Evolutionary conservation across 2,888 invertebrate genomes (phyloP).

Genomic region (Rhagium mordax): DNA sequence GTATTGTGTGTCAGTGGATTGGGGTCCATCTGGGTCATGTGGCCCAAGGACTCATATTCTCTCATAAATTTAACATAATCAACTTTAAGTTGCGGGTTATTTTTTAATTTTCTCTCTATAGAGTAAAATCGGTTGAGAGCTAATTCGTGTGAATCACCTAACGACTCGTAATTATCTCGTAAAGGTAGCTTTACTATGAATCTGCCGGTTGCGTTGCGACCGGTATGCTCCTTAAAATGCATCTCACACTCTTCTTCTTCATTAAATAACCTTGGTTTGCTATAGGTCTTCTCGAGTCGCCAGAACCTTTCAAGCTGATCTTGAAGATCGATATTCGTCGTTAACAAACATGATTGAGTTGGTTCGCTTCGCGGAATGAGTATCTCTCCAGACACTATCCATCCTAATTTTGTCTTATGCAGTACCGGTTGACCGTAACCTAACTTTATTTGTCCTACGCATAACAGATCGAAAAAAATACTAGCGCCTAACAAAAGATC

Average conservation of each 20-base stretch:
- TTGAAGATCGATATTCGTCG: not conserved
- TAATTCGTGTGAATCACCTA: slow-evolving; percentile 24
- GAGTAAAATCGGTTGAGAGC: slow-evolving; percentile 22
- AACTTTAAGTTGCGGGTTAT: slow-evolving; percentile 10
- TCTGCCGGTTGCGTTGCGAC: slow-evolving; percentile 42
- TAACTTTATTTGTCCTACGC: slow-evolving; percentile 27
- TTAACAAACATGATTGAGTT: slow-evolving; percentile 2
- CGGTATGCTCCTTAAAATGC: slow-evolving; percentile 40
- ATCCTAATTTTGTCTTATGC: slow-evolving; percentile 50
- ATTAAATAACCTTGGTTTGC: slow-evolving; percentile 18
- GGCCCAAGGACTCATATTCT: slow-evolving; percentile 27
- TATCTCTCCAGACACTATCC: slow-evolving; percentile 42
- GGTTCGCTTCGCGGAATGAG: slow-evolving; percentile 26
- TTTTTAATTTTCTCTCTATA: slow-evolving; percentile 18
- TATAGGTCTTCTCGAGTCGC: slow-evolving; percentile 46
- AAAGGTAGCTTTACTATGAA: slow-evolving; percentile 35
- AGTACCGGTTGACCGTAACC: slow-evolving; percentile 26
- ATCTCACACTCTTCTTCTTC: slow-evolving; percentile 51
- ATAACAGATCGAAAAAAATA: slow-evolving; percentile 21
- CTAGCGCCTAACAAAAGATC: slow-evolving; percentile 33
- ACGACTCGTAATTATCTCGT: slow-evolving; percentile 9
- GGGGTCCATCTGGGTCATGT: slow-evolving; percentile 22
- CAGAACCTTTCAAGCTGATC: slow-evolving; percentile 43
- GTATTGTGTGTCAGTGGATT: not conserved
- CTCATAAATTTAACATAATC: slow-evolving; percentile 19